Conservation (phyloP, 2,113 vertebrate species). For the Neopipo cinnamomea region DNA sequence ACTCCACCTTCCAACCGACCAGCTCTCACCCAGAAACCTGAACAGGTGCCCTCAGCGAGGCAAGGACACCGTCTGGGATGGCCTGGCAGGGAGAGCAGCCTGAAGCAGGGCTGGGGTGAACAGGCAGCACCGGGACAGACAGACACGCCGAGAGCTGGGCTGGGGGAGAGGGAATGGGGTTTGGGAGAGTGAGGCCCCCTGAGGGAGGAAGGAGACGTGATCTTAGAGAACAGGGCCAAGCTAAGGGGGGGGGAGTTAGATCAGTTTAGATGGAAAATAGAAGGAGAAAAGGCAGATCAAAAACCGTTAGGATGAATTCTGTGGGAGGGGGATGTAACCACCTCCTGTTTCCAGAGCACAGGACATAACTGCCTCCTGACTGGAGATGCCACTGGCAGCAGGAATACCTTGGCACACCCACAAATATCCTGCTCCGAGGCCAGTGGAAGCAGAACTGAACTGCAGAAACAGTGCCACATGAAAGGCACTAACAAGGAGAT, state of each 20-base stretch:
- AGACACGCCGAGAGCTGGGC: background rate
- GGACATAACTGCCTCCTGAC: background rate
- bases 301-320: background rate
- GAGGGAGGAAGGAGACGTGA: background rate
- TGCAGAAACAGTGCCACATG: fast-evolving
- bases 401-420: background rate
- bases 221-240: background rate
- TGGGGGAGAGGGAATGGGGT: background rate
- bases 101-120: background rate
- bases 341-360: background rate
- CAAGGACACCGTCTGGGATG: background rate
- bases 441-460: background rate
- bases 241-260: fast-evolving
- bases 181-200: background rate
- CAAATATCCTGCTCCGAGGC: background rate
- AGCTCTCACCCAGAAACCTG: background rate
- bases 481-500: background rate
- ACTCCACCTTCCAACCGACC: background rate
- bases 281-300: background rate
- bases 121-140: background rate
- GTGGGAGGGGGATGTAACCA: background rate
- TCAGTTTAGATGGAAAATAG: background rate
- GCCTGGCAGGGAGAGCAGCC: background rate
- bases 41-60: background rate
- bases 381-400: background rate